Percentiles rank a stretch among this genome's conserved stretches.
phyloP scores from a whole-genome alignment of 2,113 vertebrate genomes.

The Toxostoma redivivum region DNA sequence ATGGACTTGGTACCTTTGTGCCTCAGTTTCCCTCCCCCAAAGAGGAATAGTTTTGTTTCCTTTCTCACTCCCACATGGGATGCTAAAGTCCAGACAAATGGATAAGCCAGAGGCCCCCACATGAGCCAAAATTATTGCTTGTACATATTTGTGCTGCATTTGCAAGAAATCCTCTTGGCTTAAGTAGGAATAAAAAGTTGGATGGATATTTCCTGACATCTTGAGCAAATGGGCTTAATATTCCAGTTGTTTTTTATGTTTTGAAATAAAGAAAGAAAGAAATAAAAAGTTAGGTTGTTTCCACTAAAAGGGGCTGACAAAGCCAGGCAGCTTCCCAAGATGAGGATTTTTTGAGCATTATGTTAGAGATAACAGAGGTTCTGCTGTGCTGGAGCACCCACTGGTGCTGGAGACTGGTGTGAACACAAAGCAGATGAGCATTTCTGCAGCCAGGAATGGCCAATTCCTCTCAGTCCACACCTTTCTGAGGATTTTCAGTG shows the following conservation, averaged over 20 bases:
- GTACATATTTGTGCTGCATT: neutral
- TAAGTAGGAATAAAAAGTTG: neutral
- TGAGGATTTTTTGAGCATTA: neutral
- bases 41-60: neutral
- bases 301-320: neutral
- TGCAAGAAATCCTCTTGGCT: neutral
- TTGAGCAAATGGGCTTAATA: neutral
- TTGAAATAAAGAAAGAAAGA: neutral
- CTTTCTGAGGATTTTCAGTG: neutral
- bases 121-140: neutral
- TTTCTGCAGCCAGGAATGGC: neutral
- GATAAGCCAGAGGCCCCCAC: neutral
- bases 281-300: neutral
- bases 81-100: neutral
- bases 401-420: neutral
- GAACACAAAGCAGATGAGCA: fast-evolving
- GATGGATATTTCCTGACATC: neutral
- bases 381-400: neutral
- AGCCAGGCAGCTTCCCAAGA: neutral
- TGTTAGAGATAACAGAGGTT: neutral
- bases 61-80: neutral
- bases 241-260: neutral
- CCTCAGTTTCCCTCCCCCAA: neutral
- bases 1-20: neutral
- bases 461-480: neutral